Evolutionary conservation across 2,113 vertebrate species (phyloP), one percentile per base, ranked within the genome.

Genomic region (Marmota monax): DNA sequence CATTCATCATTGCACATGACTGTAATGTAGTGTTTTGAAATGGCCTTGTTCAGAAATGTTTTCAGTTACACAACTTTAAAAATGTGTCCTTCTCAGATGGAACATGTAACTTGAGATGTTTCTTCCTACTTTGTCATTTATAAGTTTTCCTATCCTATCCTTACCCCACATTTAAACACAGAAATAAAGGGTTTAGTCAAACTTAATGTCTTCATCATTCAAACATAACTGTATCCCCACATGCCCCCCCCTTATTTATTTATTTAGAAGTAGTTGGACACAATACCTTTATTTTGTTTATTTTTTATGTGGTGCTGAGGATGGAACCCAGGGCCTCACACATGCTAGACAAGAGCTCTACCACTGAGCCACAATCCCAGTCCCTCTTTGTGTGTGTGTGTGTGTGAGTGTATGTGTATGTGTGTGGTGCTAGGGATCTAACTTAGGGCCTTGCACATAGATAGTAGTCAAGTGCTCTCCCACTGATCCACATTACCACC

Each of bases 141-240:
- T 63, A 42, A 29, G 12, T 90, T 95, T 73, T 90, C 67, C 22
- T 51, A 4, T 79, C 77, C 53, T 42, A 73, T 5, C 20, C 13
- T 63, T 27, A 25, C 61, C 61, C 61, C 61, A 39, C 32, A 14
- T 70, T 95, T 97, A 96, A 98, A 86, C 94, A 25, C 4, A 79
- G 53, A 53, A 22, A 42, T 91, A 53, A 80, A 51, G 14, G 23
- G 76, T 63, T 85, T 42, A 63, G 73, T 45, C 1, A 98, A 70
- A 96, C 80, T 95, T 97, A 76, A 96, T 97, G 97, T 87, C 96
- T 98, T 92, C 98, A 96, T 95, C 95, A 63, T 93, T 88, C 78
- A 97, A 76, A 97, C 95, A 63, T 65, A 80, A 74, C 93, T 97
- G 90, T 97, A 92, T 94, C 92, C 84, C 96, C 39, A 70, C 95